Percentiles rank a stretch among this genome's conserved stretches.
These are phyloP conservation scores for Edolisoma coerulescens DNA, from an alignment of 2,113 vertebrate genomes.

Conservation along the genomic window DNA sequence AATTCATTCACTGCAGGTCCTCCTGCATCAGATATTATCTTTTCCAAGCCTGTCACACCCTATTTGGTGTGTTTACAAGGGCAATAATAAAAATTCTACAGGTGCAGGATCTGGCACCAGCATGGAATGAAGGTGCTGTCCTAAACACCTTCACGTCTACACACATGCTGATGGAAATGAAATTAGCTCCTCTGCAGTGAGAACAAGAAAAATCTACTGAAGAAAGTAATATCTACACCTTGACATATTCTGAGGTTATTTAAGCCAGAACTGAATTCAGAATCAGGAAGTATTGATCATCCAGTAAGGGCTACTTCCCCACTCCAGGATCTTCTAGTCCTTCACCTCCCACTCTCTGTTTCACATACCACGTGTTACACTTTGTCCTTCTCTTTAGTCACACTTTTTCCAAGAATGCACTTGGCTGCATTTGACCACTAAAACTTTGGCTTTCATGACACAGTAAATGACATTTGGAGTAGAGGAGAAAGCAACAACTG, in stretches of 20 bases:
- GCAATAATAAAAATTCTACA: neutral
- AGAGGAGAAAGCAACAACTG: neutral
- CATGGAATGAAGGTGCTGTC: neutral
- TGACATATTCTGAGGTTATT: neutral
- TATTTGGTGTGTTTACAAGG: neutral
- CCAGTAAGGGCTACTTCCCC: neutral
- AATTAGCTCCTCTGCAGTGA: neutral
- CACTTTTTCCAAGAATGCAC: neutral
- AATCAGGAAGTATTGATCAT: neutral
- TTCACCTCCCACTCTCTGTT: neutral
- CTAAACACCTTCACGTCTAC: neutral
- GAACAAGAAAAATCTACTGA: neutral
- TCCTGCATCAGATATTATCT: neutral
- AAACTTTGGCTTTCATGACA: neutral
- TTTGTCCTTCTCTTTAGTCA: neutral
- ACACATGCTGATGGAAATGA: neutral
- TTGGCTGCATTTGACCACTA: neutral
- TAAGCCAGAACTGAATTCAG: neutral
- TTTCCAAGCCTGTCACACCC: neutral
- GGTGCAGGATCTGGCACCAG: neutral
- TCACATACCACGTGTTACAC: rapidly evolving
- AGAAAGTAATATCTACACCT: neutral
- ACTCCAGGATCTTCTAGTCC: too few relatives aligned
- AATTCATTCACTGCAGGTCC: neutral
- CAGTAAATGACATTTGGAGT: neutral